Base-by-base conservation (phyloP, 2,113 vertebrate genomes). In the Heterocephalus glaber region DNA sequence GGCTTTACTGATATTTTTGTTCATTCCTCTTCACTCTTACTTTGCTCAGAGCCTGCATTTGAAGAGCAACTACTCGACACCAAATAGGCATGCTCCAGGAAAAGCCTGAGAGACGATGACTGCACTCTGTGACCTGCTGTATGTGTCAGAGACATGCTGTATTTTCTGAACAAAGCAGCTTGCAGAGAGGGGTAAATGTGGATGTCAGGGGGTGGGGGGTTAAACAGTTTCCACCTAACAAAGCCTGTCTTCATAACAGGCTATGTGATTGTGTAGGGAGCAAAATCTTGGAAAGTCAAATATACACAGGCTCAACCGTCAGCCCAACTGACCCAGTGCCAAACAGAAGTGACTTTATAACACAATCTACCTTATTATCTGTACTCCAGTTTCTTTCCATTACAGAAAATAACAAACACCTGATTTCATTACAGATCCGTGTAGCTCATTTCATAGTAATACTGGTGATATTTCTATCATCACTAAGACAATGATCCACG, bases 11-110 rank as follows among this genome's bases (percentile, higher is more conserved):
- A 86, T 44, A 86, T 82, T 86, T 70, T 94, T 30, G 38, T 70
- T 95, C 79, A 56, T 61, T 38, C 10, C 26, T 88, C 41, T 85
- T 70, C 80, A 82, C 35, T 77, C 26, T 90, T 84, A 61, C 38
- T 95, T 90, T 68, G 54, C 56, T 86, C 95, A 74, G 13, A 93
- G 86, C 66, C 86, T 95, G 33, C 63, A 84, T 93, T 83, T 95
- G 90, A 90, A 96, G 58, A 91, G 49, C 19, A 58, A 68, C n/a
- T 54, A 52, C 77, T 86, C 61, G 65, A 84, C 47, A 72, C 33
- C 83, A 83, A 19, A 20, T 58, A 24, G 11, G 65, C 86, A 0
- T 49, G 28, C 11, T 86, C 77, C 60, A 79, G 77, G 17, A 90
- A 81, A 56, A 83, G 14, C 30, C 16, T 77, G n/a, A n/a, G 28